phyloP scores from a whole-genome alignment of 2,888 invertebrate genomes.

The Plutella xylostella region DNA sequence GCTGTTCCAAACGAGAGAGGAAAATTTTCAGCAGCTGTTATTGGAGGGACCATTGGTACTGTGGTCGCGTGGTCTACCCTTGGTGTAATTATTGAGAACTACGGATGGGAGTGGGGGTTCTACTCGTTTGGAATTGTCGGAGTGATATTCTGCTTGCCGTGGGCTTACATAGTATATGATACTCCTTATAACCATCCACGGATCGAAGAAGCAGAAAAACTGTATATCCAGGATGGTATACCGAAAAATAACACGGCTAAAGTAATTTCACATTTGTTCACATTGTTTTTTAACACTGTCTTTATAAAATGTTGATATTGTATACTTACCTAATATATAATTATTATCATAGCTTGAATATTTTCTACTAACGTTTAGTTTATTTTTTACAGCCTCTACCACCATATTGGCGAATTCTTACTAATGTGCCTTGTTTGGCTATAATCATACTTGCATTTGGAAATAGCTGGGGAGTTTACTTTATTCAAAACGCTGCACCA shows the following conservation, averaged over 20 bases:
- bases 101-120: constrained; percentile 46
- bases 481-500: constrained; percentile 81
- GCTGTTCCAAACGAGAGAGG: constrained; percentile 71
- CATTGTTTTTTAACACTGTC: too few species aligned
- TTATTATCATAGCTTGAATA: too few species aligned
- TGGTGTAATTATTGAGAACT: constrained; percentile 52
- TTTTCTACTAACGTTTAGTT: too few species aligned
- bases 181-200: constrained; percentile 73
- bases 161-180: constrained; percentile 74
- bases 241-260: too few species aligned
- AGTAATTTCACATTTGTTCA: too few species aligned
- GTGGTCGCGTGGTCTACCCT: constrained; percentile 67
- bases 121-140: neutral
- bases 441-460: constrained; percentile 77
- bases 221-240: constrained; percentile 70
- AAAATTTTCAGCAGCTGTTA: constrained; percentile 66
- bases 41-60: constrained; percentile 72
- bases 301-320: too few species aligned
- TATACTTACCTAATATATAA: too few species aligned
- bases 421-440: constrained; percentile 77
- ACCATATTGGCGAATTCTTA: constrained; percentile 72
- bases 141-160: constrained; percentile 29
- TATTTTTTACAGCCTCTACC: constrained; percentile 67
- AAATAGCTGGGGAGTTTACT: constrained; percentile 81
- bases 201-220: constrained; percentile 71